Conservation (phyloP, 2,113 vertebrate genomes). For the Xenopus borealis region DNA sequence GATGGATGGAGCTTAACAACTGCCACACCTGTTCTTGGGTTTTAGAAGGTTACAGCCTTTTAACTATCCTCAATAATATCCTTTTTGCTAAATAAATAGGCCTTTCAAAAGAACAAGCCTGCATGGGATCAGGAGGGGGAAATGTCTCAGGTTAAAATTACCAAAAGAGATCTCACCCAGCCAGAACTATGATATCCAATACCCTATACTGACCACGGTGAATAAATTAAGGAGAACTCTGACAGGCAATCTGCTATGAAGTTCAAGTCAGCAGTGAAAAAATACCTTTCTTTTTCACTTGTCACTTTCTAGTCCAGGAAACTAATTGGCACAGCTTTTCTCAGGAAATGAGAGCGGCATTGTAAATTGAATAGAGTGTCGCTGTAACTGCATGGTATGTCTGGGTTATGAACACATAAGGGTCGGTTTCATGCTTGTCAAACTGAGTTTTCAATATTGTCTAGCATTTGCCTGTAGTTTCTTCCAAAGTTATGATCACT, state of each 20-base stretch:
- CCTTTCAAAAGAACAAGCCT: constrained; percentile 30
- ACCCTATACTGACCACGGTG: constrained; percentile 16
- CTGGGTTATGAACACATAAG: constrained; percentile 24
- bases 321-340: constrained; percentile 27
- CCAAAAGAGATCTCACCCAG: constrained; percentile 28
- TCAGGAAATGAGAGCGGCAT: constrained; percentile 38
- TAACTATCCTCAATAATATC: constrained; percentile 1
- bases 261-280: constrained; percentile 27
- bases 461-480: constrained; percentile 14
- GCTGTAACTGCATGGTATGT: constrained; percentile 26
- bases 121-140: constrained; percentile 42
- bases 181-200: constrained; percentile 28
- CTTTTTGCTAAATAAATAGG: constrained; percentile 8
- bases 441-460: constrained; percentile 2
- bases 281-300: constrained; percentile 26
- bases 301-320: constrained; percentile 19
- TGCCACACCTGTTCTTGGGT: constrained; percentile 22
- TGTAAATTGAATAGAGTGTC: constrained; percentile 11
- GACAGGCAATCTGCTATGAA: constrained; percentile 20
- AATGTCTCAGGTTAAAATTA: constrained; percentile 41
- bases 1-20: background rate
- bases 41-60: background rate
- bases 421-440: constrained; percentile 12
- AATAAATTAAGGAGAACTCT: constrained; percentile 35
- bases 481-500: constrained; percentile 18